Percentiles rank a stretch among this genome's conserved stretches.
These are phyloP conservation scores for Drosophila stalkeri DNA, from an alignment of 2,888 invertebrate species.

Conservation along the genomic window DNA sequence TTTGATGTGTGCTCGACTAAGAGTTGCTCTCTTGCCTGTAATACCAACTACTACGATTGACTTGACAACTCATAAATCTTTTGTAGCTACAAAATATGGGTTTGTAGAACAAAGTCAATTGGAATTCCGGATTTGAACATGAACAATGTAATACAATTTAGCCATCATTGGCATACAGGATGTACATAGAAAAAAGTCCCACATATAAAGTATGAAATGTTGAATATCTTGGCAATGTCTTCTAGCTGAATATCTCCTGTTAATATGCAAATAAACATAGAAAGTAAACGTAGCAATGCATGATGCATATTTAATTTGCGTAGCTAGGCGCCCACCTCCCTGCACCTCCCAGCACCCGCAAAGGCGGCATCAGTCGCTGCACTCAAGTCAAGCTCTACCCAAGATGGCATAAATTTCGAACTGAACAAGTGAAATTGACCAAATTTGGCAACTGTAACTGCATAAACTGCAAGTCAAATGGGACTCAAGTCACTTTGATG, in stretches of 20 bases:
- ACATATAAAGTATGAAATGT: constrained; percentile 14
- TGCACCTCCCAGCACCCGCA: not conserved
- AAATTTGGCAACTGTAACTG: constrained; percentile 71
- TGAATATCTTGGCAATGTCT: constrained; percentile 7
- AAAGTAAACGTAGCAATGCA: constrained; percentile 41
- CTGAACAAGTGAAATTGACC: constrained; percentile 76
- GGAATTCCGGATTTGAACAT: not conserved
- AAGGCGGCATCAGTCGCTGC: not conserved
- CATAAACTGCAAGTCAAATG: constrained; percentile 65
- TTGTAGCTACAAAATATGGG: not conserved
- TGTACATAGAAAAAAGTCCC: not conserved
- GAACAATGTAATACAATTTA: constrained; percentile 1
- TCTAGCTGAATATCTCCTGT: constrained; percentile 7
- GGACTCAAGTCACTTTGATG: constrained; percentile 68
- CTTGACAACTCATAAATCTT: not conserved
- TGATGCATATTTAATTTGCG: constrained; percentile 47
- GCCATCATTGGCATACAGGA: constrained; percentile 4
- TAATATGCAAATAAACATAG: constrained; percentile 28
- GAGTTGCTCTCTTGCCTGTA: too few relatives aligned
- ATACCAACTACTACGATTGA: not conserved
- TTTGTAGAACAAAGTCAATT: constrained; percentile 3
- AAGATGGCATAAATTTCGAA: constrained; percentile 58
- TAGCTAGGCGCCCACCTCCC: constrained; percentile 18
- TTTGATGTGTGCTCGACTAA: not conserved
- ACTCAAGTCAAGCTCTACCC: constrained; percentile 30